phyloP scores from a whole-genome alignment of 2,797 vertebrate species.

The Orestias chungarensis region DNA sequence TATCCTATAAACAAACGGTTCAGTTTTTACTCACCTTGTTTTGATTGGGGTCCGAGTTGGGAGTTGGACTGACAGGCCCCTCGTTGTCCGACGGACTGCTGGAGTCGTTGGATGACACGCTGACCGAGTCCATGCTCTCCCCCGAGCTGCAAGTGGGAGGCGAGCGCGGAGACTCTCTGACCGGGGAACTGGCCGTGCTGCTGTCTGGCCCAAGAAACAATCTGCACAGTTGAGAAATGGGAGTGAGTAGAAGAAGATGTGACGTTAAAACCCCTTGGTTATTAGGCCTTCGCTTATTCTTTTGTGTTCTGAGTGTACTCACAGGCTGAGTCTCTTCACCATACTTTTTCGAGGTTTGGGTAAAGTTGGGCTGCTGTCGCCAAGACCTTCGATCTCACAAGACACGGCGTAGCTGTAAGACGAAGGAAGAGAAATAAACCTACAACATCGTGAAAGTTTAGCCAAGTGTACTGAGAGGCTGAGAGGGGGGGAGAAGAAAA shows the following conservation, averaged over 20 bases:
- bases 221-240: slow-evolving; percentile 66
- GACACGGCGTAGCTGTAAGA: slow-evolving; percentile 86
- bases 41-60: slow-evolving; percentile 78
- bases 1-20: not conserved
- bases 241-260: slow-evolving; percentile 26
- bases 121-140: slow-evolving; percentile 93
- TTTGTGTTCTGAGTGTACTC: slow-evolving; percentile 70
- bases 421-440: slow-evolving; percentile 25
- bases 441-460: slow-evolving; percentile 15
- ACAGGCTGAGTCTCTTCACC: slow-evolving; percentile 97
- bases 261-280: not conserved
- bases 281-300: not conserved
- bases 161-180: slow-evolving; percentile 85
- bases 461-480: not conserved
- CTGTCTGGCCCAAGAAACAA: slow-evolving; percentile 88
- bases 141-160: slow-evolving; percentile 88
- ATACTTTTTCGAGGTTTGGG: slow-evolving; percentile 92
- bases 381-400: slow-evolving; percentile 87
- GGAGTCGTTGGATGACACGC: slow-evolving; percentile 91
- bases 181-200: slow-evolving; percentile 79
- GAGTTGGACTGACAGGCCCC: slow-evolving; percentile 75
- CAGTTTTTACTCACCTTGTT: slow-evolving; percentile 82
- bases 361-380: slow-evolving; percentile 85
- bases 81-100: slow-evolving; percentile 86
- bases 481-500: not conserved